These are phyloP conservation scores for Macrophya alboannulata DNA, from an alignment of 2,888 invertebrate species.

Conservation along the genomic window DNA sequence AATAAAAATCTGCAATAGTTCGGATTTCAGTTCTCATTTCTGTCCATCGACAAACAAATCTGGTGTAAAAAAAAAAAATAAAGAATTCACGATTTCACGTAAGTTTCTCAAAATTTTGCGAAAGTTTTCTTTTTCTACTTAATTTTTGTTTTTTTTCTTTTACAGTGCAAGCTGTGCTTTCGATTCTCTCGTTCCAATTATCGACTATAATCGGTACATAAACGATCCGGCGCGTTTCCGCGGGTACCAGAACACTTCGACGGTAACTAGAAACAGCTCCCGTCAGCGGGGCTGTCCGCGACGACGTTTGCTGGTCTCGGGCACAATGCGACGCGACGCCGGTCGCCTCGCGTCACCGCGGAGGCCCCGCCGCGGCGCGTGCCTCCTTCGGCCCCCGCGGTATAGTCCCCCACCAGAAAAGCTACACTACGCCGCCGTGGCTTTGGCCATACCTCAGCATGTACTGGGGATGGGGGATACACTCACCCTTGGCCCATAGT, in stretches of 20 bases:
- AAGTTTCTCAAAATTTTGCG: neutral
- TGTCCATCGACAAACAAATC: neutral
- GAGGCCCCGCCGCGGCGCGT: constrained; percentile 67
- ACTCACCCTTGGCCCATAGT: constrained; percentile 36
- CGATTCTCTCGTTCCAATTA: neutral
- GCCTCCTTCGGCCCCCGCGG: constrained; percentile 63
- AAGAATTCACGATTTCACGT: neutral
- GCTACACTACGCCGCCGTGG: constrained; percentile 5
- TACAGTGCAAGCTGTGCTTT: neutral
- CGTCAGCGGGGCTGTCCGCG: constrained; percentile 56
- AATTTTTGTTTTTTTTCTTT: neutral
- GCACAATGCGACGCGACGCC: constrained; percentile 61
- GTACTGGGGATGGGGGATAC: neutral
- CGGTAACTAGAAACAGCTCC: constrained; percentile 5
- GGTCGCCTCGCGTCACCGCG: constrained; percentile 62
- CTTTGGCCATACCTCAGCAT: constrained; percentile 18
- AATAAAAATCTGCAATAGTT: neutral
- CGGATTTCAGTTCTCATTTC: neutral
- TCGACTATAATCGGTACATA: neutral
- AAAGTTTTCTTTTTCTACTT: neutral
- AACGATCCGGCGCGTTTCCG: neutral
- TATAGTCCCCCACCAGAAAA: constrained; percentile 25
- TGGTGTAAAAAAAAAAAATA: neutral
- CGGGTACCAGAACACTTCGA: neutral
- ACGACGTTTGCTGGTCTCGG: constrained; percentile 56